These are phyloP conservation scores for Horisme vitalbata DNA, from an alignment of 2,888 invertebrate species.

Conservation along the genomic window DNA sequence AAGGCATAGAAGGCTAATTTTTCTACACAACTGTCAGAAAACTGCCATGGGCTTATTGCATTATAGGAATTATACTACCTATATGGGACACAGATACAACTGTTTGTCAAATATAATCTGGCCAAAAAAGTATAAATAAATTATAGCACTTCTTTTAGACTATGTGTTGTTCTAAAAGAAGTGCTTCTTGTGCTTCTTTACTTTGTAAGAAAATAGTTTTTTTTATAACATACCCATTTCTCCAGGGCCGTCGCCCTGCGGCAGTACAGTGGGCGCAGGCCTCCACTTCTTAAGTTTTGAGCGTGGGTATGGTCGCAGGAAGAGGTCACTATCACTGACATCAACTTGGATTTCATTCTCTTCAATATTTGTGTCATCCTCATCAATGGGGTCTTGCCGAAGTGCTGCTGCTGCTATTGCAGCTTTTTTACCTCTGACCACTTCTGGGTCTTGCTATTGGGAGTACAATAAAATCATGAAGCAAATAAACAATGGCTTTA, in stretches of 20 bases:
- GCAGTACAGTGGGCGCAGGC: constrained; percentile 86
- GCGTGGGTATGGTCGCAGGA: constrained; percentile 58
- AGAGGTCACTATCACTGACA: constrained; percentile 60
- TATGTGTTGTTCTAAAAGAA: too few species aligned
- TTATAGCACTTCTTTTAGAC: too few species aligned
- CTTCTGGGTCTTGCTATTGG: constrained; percentile 42
- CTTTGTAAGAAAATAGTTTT: too few species aligned
- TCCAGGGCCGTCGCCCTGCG: constrained; percentile 89
- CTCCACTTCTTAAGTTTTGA: constrained; percentile 86
- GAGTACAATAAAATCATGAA: constrained; percentile 2
- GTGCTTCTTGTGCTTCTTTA: too few species aligned
- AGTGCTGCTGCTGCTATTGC: constrained; percentile 73
- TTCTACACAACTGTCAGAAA: too few species aligned
- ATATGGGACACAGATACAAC: too few species aligned
- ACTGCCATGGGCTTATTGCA: too few species aligned
- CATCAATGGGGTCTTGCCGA: constrained; percentile 49
- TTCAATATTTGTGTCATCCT: constrained; percentile 65
- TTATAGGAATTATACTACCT: too few species aligned
- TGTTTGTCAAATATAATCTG: too few species aligned
- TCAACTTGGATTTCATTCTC: constrained; percentile 64
- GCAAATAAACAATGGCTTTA: too few species aligned
- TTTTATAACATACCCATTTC: constrained; percentile 88
- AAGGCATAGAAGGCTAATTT: too few species aligned
- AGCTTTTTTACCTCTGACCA: constrained; percentile 68
- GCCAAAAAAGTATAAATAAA: too few species aligned